Conservation (phyloP, 2,113 vertebrate genomes). For the Smithornis capensis region DNA sequence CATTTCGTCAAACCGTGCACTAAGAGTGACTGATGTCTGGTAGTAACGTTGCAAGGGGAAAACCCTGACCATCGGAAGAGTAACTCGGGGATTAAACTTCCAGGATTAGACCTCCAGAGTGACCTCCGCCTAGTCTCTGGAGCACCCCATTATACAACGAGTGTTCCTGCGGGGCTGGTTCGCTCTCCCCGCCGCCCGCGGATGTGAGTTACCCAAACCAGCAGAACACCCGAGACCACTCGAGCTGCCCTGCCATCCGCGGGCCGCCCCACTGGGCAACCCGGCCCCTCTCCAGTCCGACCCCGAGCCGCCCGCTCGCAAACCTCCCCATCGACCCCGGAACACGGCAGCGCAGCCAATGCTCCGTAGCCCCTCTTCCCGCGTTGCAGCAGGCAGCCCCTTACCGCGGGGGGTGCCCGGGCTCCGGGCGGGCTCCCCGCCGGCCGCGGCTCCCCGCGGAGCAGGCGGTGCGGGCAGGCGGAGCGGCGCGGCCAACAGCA, state of each 20-base stretch:
- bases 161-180: not conserved
- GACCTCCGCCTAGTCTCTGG: accelerated
- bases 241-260: not conserved
- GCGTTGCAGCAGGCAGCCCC: not conserved
- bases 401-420: not conserved
- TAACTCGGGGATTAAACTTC: not conserved
- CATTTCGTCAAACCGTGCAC: not conserved
- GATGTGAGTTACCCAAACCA: not conserved
- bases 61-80: not conserved
- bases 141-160: accelerated
- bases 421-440: not conserved
- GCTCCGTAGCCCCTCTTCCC: not conserved
- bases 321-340: not conserved
- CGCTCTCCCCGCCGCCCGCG: not conserved
- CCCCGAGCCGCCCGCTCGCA: not conserved
- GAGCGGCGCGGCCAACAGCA: not conserved
- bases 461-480: not conserved
- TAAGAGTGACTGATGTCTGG: accelerated
- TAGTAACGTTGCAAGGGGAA: accelerated
- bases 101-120: not conserved
- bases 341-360: too few species aligned
- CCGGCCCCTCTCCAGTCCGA: accelerated
- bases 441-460: not conserved
- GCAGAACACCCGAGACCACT: not conserved
- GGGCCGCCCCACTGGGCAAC: not conserved